Percentiles rank a stretch among this genome's conserved stretches.
phyloP scores from a whole-genome alignment of 2,888 invertebrate species.

The Tridacna crocea region DNA sequence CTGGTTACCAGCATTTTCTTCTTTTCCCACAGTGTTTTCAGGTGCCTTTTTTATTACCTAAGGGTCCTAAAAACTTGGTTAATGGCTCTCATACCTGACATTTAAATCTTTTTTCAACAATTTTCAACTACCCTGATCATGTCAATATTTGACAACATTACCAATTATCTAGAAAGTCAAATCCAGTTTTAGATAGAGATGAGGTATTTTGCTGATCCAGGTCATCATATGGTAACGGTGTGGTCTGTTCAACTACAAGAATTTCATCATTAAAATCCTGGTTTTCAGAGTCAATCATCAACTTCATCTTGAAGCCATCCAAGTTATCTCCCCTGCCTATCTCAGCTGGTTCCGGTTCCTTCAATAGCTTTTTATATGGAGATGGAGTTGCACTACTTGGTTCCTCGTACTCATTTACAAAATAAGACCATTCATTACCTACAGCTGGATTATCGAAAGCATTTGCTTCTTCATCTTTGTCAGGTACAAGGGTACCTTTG shows the following conservation, averaged over 20 bases:
- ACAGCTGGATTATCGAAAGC: slow-evolving; percentile 74
- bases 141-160: slow-evolving; percentile 42
- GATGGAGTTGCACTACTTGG: slow-evolving; percentile 61
- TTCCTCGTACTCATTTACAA: slow-evolving; percentile 64
- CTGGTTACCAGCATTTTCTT: neutral
- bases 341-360: slow-evolving; percentile 49
- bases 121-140: too few species aligned
- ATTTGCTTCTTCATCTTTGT: slow-evolving; percentile 56
- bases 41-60: too few species aligned
- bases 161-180: slow-evolving; percentile 79
- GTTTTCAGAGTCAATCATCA: slow-evolving; percentile 20
- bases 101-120: too few species aligned
- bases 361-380: slow-evolving; percentile 58
- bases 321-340: slow-evolving; percentile 54
- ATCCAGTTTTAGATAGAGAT: slow-evolving; percentile 67
- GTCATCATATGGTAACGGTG: slow-evolving; percentile 11
- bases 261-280: slow-evolving; percentile 50
- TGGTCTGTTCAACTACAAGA: slow-evolving; percentile 38
- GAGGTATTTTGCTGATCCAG: slow-evolving; percentile 49
- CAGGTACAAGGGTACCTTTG: slow-evolving; percentile 36
- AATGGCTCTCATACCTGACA: too few species aligned
- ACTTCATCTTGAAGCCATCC: neutral
- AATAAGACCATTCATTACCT: slow-evolving; percentile 69
- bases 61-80: too few species aligned
- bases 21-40: neutral